Conservation (phyloP, 2,888 invertebrate species). For the Priocnemis perturbator region DNA sequence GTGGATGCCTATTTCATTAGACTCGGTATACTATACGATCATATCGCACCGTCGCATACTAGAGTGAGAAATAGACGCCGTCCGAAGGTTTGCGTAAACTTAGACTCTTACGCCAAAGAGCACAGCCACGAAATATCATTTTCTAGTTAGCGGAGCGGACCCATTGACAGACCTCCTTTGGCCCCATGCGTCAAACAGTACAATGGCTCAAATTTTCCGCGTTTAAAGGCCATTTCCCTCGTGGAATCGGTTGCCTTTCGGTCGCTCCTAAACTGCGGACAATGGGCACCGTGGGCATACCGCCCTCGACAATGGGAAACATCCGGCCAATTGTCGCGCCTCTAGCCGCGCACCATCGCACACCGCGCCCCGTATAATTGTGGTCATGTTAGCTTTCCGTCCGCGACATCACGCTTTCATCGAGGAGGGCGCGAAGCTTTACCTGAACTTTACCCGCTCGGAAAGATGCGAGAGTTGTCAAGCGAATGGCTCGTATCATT, state of each 20-base stretch:
- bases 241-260: slow-evolving; percentile 5
- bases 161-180: slow-evolving; percentile 12
- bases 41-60: too few relatives aligned
- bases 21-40: too few relatives aligned
- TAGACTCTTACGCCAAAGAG: too few relatives aligned
- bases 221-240: slow-evolving; percentile 65
- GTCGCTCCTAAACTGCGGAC: slow-evolving; percentile 51
- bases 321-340: slow-evolving; percentile 75
- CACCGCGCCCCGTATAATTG: slow-evolving; percentile 55
- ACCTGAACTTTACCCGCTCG: too few relatives aligned
- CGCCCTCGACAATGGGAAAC: slow-evolving; percentile 66
- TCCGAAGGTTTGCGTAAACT: too few relatives aligned
- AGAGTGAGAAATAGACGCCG: too few relatives aligned
- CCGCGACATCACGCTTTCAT: slow-evolving; percentile 1
- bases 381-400: slow-evolving; percentile 58
- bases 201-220: slow-evolving; percentile 65
- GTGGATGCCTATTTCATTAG: too few relatives aligned
- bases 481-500: too few relatives aligned
- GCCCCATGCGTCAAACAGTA: slow-evolving; percentile 39
- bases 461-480: too few relatives aligned
- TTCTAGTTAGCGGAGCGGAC: slow-evolving; percentile 41
- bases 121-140: slow-evolving; percentile 23
- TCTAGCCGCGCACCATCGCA: slow-evolving; percentile 49
- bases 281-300: slow-evolving; percentile 48
- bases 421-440: too few relatives aligned